Evolutionary conservation across 1,140 invertebrate species (phyloP), one percentile per base, ranked within the genome.

Genomic region (Oncopodura yosiiana): DNA sequence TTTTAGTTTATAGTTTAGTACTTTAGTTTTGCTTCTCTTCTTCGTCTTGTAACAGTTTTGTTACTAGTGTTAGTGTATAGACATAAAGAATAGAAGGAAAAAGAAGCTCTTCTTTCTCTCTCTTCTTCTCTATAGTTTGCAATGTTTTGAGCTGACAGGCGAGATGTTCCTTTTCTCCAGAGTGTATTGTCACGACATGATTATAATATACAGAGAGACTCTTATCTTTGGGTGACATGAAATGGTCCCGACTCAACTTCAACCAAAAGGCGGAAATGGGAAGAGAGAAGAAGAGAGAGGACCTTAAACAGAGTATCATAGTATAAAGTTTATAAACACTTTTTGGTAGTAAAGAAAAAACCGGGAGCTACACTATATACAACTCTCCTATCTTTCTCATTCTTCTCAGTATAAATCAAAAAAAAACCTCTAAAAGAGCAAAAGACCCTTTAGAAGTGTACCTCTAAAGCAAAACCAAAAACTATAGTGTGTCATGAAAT

Each of bases 251-350:
- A 27, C 43, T 50, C 6, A 37, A 39, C 52, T 49, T 37, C 49
- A 38, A 39, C 50, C 56, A 62, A 48, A 36, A 42, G 38, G 43
- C 60, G 60, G 60, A 62, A 62, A 62, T 62, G 60, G 60, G 60
- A 62, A 62, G 60, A 55, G 57, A 52, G 18, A 21, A 49, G 21
- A 24, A 34, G 46, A 49, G n/a, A 43, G 27, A 46, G 26, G 23
- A n/a, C n/a, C n/a, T n/a, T n/a, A n/a, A n/a, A n/a, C n/a, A n/a
- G n/a, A n/a, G n/a, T n/a, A n/a, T n/a, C n/a, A n/a, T n/a, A n/a
- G n/a, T n/a, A n/a, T n/a, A n/a, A n/a, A n/a, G n/a, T n/a, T n/a
- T n/a, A n/a, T n/a, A n/a, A n/a, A n/a, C n/a, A n/a, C n/a, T 32
- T 32, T 32, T 14, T 8, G 14, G 14, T 32, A 14, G 30, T 8